Evolutionary conservation across 2,888 invertebrate genomes (phyloP).

Genomic region (Amiota communis): DNA sequence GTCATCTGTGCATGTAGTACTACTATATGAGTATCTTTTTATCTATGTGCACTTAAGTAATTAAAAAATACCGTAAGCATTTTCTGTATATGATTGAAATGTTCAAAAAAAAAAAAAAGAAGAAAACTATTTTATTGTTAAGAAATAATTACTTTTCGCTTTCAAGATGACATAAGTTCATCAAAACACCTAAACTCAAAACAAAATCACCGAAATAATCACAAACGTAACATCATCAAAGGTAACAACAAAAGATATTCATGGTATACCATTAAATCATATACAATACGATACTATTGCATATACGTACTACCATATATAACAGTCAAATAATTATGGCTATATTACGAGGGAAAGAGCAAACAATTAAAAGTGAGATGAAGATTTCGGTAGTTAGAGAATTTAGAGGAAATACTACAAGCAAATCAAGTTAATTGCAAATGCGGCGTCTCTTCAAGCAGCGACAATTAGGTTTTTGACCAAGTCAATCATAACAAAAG

Average conservation of each 20-base stretch:
- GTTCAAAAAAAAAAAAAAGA: background rate
- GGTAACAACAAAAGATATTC: background rate
- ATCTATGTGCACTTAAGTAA: slow-evolving; percentile 2
- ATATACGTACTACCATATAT: too few species aligned
- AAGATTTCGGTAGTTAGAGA: too few species aligned
- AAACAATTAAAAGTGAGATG: too few species aligned
- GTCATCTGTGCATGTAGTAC: too few species aligned
- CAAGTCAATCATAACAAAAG: slow-evolving; percentile 32
- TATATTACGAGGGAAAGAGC: too few species aligned
- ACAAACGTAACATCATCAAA: background rate
- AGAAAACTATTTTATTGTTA: background rate
- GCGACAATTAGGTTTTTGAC: slow-evolving; percentile 24
- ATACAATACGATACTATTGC: too few species aligned
- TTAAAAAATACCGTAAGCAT: slow-evolving; percentile 7
- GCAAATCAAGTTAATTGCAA: slow-evolving; percentile 16
- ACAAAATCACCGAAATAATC: background rate
- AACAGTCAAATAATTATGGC: too few species aligned
- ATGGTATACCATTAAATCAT: too few species aligned
- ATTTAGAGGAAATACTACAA: background rate
- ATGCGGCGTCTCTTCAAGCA: background rate
- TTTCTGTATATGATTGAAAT: background rate
- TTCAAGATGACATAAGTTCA: slow-evolving; percentile 13
- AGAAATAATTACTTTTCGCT: background rate
- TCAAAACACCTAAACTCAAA: background rate
- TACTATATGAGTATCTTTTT: background rate